Base-by-base conservation (phyloP, 2,797 vertebrate species). In the Potorous gilbertii region DNA sequence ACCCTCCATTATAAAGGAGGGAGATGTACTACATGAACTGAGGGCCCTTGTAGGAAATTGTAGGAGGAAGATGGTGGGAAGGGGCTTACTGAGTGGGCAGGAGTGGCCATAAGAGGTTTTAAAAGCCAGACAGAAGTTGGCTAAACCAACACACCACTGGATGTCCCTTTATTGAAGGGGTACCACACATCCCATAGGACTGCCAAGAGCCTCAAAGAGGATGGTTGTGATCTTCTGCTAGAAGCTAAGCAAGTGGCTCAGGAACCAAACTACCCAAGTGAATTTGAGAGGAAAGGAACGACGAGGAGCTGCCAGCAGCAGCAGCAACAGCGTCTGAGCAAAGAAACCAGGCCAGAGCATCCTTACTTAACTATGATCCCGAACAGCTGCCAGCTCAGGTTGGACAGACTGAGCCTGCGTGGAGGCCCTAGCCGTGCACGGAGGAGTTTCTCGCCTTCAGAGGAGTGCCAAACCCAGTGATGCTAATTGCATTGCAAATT, bases 391-490 rank as follows among this genome's bases (percentile, higher is more conserved):
- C 98, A 97, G 97, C 96, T 94, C 52, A 95, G 94, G 95, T 96
- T 93, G 96, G 90, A 95, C 97, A 62, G 90, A 97, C 92, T 46
- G 96, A 96, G 96, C 95, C 94, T 91, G 95, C 92, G 89, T 97
- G 96, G 90, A 54, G 97, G 98, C 91, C 54, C 97, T 98, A 21
- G 55, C 97, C 95, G 92, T 96, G 55, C 96, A 98, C 56, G 95
- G 97, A 96, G 98, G 98, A 98, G 98, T 98, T 98, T 95, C 96
- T 97, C 98, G 98, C 97, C 98, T 98, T 98, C 97, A 14, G 93
- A n/a, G n/a, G n/a, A 98, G 95, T 96, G 97, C 98, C 99, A 99
- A 98, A 98, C 98, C 98, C 98, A 98, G 98, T 98, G 98, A 98
- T 94, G 34, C 97, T 98, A 98, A 98, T 98, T 98, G 98, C 98